These are phyloP conservation scores for Acromyrmex echinatior DNA, from an alignment of 1,140 invertebrate species.

Conservation along the genomic window DNA sequence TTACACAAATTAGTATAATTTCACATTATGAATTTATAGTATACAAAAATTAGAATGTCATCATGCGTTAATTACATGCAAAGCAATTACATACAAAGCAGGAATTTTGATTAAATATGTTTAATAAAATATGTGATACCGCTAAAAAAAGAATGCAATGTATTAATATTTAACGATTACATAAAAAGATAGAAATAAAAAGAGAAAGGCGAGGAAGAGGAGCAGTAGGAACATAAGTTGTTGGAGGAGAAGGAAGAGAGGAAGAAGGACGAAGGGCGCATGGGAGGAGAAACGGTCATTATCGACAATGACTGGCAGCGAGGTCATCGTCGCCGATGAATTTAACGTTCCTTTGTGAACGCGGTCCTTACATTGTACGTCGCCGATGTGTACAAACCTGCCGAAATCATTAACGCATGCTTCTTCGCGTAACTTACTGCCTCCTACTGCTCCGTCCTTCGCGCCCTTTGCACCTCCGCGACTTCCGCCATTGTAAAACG, in stretches of 20 bases:
- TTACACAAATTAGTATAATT: too few relatives aligned
- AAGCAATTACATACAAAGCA: not conserved
- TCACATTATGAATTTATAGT: too few relatives aligned
- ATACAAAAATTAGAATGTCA: not conserved
- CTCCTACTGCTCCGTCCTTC: constrained; percentile 17
- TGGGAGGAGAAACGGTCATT: constrained; percentile 79
- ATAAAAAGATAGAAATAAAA: not conserved
- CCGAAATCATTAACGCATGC: constrained; percentile 80
- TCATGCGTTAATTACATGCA: not conserved
- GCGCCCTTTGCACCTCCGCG: constrained; percentile 38
- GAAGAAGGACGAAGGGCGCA: not conserved
- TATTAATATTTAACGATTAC: not conserved
- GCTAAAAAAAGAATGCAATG: not conserved
- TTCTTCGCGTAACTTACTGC: constrained; percentile 58
- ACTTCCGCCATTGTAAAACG: constrained; percentile 57
- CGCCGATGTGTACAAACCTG: constrained; percentile 75
- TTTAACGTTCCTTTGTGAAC: constrained; percentile 78
- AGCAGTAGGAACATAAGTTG: not conserved
- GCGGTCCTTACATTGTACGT: constrained; percentile 74
- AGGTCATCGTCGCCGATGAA: constrained; percentile 79
- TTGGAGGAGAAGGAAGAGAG: constrained; percentile 2
- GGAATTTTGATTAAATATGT: not conserved
- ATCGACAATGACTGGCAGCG: constrained; percentile 84
- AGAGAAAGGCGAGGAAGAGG: not conserved
- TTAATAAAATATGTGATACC: not conserved